Conservation (phyloP, 2,888 invertebrate species). For the Perizoma flavofasciatum region DNA sequence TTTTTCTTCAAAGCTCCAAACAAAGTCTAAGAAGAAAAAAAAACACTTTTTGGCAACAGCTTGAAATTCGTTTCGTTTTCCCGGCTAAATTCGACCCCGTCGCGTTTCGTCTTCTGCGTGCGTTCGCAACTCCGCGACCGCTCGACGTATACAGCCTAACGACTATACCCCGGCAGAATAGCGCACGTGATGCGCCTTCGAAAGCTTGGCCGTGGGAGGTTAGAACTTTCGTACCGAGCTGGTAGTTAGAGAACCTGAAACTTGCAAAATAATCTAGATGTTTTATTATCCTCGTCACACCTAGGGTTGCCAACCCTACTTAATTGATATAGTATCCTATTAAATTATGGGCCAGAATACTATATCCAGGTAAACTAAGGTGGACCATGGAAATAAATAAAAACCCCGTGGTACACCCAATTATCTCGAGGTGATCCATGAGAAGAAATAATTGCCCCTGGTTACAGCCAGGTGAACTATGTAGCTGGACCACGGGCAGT, state of each 20-base stretch:
- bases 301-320: too few relatives aligned
- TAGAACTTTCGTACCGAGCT: slow-evolving; percentile 43
- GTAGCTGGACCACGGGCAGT: too few relatives aligned
- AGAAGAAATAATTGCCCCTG: too few relatives aligned
- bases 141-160: slow-evolving; percentile 53
- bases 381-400: too few relatives aligned
- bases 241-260: neutral
- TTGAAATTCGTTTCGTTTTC: slow-evolving; percentile 31
- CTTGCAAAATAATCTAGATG: slow-evolving; percentile 10
- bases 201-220: slow-evolving; percentile 67
- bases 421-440: too few relatives aligned
- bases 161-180: slow-evolving; percentile 56
- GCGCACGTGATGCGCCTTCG: slow-evolving; percentile 66
- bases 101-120: slow-evolving; percentile 65
- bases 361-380: too few relatives aligned
- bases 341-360: too few relatives aligned
- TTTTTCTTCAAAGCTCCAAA: neutral
- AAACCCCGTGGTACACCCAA: too few relatives aligned
- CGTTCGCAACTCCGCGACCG: slow-evolving; percentile 47
- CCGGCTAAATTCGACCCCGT: slow-evolving; percentile 43
- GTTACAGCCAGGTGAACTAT: too few relatives aligned
- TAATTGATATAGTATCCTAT: too few relatives aligned
- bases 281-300: neutral
- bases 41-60: slow-evolving; percentile 9
- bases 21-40: too few relatives aligned